Evolutionary conservation across 2,888 invertebrate genomes (phyloP).

Genomic region (Steromphala cineraria): DNA sequence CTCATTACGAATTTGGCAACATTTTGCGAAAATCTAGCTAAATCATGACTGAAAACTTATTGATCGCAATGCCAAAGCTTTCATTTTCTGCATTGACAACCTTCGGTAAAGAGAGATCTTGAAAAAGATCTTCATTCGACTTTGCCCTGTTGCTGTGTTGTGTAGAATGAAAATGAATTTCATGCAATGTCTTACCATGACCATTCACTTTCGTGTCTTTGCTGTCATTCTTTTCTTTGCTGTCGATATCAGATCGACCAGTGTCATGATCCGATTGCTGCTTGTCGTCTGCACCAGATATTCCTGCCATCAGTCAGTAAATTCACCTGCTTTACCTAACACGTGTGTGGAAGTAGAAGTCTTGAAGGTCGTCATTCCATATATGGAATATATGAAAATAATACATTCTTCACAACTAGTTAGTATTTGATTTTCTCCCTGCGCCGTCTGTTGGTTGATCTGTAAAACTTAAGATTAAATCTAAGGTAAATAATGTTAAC

Average conservation of each 20-base stretch:
- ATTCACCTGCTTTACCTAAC: constrained; percentile 23
- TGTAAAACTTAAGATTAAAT: no score
- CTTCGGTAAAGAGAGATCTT: not conserved
- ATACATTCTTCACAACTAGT: not conserved
- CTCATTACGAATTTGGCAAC: no score
- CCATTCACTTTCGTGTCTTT: constrained; percentile 28
- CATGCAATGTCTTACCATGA: constrained; percentile 34
- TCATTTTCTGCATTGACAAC: not conserved
- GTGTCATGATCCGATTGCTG: constrained; percentile 25
- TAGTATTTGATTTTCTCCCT: not conserved
- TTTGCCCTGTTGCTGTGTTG: constrained; percentile 23
- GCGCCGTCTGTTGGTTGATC: not conserved
- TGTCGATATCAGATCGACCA: constrained; percentile 18
- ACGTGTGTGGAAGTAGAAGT: constrained; percentile 34
- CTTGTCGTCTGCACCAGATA: constrained; percentile 49
- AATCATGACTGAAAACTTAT: not conserved
- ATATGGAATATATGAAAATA: not conserved
- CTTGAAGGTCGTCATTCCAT: constrained; percentile 41
- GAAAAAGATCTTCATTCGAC: constrained; percentile 1
- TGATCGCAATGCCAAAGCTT: not conserved
- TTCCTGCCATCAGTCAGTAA: constrained; percentile 55
- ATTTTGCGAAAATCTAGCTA: not conserved
- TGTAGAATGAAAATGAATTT: not conserved
- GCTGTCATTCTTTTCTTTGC: constrained; percentile 14
- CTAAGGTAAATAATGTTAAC: no score